Conservation (phyloP, 2,888 invertebrate genomes). For the Cryptosula pallasiana region DNA sequence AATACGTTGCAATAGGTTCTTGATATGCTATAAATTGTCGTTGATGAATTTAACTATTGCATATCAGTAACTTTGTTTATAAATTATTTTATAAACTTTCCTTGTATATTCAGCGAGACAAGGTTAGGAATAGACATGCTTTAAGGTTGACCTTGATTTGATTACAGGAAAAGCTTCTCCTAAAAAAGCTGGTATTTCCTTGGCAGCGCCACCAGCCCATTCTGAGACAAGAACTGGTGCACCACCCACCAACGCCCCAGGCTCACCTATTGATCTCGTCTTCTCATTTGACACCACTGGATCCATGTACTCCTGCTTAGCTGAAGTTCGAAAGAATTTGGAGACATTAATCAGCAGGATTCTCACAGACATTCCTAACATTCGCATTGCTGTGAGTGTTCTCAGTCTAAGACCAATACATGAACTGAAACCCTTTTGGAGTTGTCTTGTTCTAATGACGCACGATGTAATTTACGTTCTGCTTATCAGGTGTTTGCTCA, state of each 20-base stretch:
- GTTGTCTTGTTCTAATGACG: not conserved
- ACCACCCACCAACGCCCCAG: slow-evolving; percentile 25
- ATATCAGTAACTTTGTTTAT: too few relatives aligned
- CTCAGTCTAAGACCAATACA: too few relatives aligned
- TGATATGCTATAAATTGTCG: too few relatives aligned
- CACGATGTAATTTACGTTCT: too few relatives aligned
- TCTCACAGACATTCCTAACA: slow-evolving; percentile 42
- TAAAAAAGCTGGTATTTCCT: not conserved
- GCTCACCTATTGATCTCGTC: slow-evolving; percentile 41
- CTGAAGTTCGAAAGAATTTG: slow-evolving; percentile 35
- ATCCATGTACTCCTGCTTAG: slow-evolving; percentile 40
- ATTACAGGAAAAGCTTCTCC: slow-evolving; percentile 5
- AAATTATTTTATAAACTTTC: too few relatives aligned
- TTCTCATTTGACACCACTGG: slow-evolving; percentile 51
- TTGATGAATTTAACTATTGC: too few relatives aligned
- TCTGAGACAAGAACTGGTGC: not conserved
- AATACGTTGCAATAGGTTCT: too few relatives aligned
- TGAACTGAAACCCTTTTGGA: too few relatives aligned
- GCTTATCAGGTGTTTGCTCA: slow-evolving; percentile 45
- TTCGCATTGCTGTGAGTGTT: slow-evolving; percentile 35
- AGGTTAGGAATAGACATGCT: too few relatives aligned
- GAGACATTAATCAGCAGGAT: slow-evolving; percentile 43
- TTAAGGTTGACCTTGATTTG: too few relatives aligned
- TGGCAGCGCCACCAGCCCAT: not conserved
- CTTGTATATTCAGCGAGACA: too few relatives aligned